Conservation (phyloP, 2,888 invertebrate species). For the Sericinus montela region DNA sequence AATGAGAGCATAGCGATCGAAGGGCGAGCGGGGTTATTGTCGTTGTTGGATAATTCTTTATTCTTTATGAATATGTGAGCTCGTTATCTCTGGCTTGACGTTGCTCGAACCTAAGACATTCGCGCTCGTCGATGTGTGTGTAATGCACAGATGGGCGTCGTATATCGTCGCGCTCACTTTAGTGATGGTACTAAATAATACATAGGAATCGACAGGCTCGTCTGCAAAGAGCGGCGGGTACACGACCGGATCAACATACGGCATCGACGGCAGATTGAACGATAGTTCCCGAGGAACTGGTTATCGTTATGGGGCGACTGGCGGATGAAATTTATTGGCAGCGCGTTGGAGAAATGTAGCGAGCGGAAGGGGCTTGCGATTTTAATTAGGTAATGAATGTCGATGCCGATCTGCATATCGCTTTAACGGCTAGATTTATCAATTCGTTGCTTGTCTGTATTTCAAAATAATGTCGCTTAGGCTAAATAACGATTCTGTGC, state of each 20-base stretch:
- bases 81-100: constrained; percentile 71
- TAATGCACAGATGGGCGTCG: constrained; percentile 30
- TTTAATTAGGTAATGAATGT: constrained; percentile 80
- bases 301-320: constrained; percentile 79
- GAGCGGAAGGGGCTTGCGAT: constrained; percentile 78
- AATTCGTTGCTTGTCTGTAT: constrained; percentile 60
- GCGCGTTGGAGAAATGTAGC: constrained; percentile 78
- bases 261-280: constrained; percentile 79
- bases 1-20: constrained; percentile 73
- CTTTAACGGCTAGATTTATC: constrained; percentile 76
- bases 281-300: constrained; percentile 80
- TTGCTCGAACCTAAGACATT: constrained; percentile 49
- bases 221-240: constrained; percentile 75
- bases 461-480: constrained; percentile 53
- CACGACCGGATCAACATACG: constrained; percentile 79
- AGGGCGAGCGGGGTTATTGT: constrained; percentile 48
- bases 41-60: constrained; percentile 72
- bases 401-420: constrained; percentile 79
- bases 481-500: constrained; percentile 46
- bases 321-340: constrained; percentile 79
- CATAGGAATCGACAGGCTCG: constrained; percentile 74
- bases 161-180: constrained; percentile 43
- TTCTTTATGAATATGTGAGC: constrained; percentile 79
- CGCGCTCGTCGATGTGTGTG: constrained; percentile 44
- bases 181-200: constrained; percentile 74